These are phyloP conservation scores for Temnothorax nylanderi DNA, from an alignment of 1,140 invertebrate species.

Conservation along the genomic window DNA sequence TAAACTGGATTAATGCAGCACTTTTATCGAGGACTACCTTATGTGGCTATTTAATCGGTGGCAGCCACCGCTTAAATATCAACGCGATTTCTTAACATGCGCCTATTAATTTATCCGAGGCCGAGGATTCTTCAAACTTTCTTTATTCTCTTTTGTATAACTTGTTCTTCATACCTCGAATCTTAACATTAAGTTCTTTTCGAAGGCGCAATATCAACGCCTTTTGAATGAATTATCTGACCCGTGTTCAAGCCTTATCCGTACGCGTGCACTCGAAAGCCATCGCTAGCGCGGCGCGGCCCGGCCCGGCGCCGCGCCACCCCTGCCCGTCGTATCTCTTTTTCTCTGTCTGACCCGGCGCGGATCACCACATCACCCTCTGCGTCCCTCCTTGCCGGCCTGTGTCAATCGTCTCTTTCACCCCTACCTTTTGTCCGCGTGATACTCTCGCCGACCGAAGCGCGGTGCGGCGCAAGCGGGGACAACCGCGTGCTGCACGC, in stretches of 20 bases:
- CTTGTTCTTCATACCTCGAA: background rate
- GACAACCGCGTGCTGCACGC: slow-evolving; percentile 37
- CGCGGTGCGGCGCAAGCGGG: slow-evolving; percentile 24
- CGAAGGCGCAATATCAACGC: background rate
- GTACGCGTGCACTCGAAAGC: slow-evolving; percentile 32
- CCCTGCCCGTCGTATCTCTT: slow-evolving; percentile 63
- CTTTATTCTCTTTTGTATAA: background rate
- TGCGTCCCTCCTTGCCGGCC: background rate
- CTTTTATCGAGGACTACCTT: background rate
- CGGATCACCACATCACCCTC: slow-evolving; percentile 16
- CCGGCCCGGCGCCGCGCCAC: slow-evolving; percentile 36
- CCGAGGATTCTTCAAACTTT: background rate
- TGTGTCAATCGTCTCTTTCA: slow-evolving; percentile 60
- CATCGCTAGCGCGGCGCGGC: slow-evolving; percentile 7
- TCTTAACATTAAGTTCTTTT: background rate
- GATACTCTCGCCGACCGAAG: slow-evolving; percentile 36
- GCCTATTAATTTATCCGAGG: background rate
- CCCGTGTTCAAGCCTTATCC: background rate
- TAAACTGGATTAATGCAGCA: background rate
- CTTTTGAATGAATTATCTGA: background rate
- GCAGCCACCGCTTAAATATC: background rate
- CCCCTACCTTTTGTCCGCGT: slow-evolving; percentile 54
- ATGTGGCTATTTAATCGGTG: background rate
- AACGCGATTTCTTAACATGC: background rate
- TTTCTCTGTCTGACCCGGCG: slow-evolving; percentile 54